A percentile compares a stretch with the other conserved stretches of the same genome.
These are phyloP conservation scores for Montipora sp. DNA, from an alignment of 64 coral and sea anemone species.

Conservation along the genomic window DNA sequence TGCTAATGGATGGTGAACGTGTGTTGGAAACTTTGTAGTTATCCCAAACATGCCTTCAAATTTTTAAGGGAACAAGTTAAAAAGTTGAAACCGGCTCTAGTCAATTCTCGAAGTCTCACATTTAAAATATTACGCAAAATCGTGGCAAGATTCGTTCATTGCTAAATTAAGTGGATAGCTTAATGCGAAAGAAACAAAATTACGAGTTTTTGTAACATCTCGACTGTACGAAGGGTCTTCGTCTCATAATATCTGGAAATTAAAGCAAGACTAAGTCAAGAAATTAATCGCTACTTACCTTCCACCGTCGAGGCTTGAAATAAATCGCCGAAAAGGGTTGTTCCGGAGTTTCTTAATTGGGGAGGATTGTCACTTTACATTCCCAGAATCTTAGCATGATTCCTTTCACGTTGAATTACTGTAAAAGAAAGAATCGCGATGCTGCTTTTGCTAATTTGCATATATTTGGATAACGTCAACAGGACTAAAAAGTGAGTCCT, in stretches of 20 bases:
- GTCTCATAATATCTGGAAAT: neutral
- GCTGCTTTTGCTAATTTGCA: neutral
- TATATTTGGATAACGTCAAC: neutral
- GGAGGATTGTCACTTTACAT: neutral
- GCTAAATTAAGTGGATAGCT: neutral
- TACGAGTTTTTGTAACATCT: neutral
- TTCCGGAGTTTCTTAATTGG: neutral
- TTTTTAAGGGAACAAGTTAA: too few relatives aligned
- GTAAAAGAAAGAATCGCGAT: neutral
- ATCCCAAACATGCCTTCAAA: too few relatives aligned
- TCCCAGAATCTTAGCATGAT: neutral
- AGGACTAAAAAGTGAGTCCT: neutral
- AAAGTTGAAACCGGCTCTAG: neutral
- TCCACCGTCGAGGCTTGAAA: neutral
- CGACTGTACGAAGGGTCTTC: neutral
- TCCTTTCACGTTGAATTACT: neutral
- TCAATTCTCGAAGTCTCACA: neutral
- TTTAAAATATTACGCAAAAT: neutral
- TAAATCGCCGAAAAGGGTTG: neutral
- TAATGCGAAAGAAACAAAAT: neutral
- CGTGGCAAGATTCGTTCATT: neutral
- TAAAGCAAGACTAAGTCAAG: neutral
- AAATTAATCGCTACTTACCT: conserved; percentile 3
- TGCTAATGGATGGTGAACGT: too few relatives aligned
- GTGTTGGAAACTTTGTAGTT: too few relatives aligned